Percentiles rank a stretch among this genome's conserved stretches.
Conservation (phyloP, 1,140 invertebrate species). For the Helicoverpa zea region DNA sequence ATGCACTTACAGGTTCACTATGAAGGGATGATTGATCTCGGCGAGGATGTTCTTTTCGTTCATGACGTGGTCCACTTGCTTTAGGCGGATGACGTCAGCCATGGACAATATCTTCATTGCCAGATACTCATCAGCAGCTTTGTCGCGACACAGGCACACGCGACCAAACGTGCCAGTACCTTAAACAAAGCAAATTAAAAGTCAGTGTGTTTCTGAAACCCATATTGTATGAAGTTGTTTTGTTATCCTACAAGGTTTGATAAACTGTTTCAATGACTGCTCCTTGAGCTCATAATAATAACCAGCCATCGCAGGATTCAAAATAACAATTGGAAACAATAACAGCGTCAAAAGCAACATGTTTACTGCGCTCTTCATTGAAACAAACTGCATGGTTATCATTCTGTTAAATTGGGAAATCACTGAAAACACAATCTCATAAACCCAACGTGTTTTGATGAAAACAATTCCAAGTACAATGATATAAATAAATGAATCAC, state of each 20-base stretch:
- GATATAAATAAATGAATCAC: constrained; percentile 46
- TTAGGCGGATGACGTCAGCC: constrained; percentile 96
- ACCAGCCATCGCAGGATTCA: not conserved
- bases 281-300: not conserved
- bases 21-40: constrained; percentile 96
- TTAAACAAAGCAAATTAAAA: constrained; percentile 84
- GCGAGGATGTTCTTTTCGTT: constrained; percentile 97
- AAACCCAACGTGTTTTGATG: constrained; percentile 9
- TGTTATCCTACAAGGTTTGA: not conserved
- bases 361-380: constrained; percentile 7
- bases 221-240: not conserved
- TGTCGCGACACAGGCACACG: constrained; percentile 94
- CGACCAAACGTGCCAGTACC: constrained; percentile 98
- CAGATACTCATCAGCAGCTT: constrained; percentile 92
- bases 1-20: constrained; percentile 96
- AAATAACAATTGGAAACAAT: constrained; percentile 5
- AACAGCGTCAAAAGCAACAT: not conserved
- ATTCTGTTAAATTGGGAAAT: constrained; percentile 28
- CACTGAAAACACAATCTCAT: constrained; percentile 10
- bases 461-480: constrained; percentile 34
- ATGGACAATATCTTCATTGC: constrained; percentile 97
- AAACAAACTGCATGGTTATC: constrained; percentile 20
- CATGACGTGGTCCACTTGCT: constrained; percentile 97
- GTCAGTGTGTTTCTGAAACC: not conserved
- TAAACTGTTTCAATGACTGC: not conserved